phyloP scores from a whole-genome alignment of 2,113 vertebrate species.

The Phalacrocorax brasilianus region DNA sequence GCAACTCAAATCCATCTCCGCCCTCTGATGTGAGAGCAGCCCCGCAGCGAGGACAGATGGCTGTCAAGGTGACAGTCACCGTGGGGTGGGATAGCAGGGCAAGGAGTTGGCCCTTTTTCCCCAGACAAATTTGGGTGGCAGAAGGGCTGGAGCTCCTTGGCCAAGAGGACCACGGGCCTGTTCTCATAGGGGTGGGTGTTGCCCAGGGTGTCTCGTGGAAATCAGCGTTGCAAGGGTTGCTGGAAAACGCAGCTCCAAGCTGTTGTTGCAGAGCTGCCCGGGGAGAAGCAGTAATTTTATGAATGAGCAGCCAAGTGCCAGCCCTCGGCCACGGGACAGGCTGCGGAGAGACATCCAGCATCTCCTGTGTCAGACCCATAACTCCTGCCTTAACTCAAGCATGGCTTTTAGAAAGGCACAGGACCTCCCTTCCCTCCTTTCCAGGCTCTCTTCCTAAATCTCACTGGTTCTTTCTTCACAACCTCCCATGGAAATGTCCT shows the following conservation, averaged over 20 bases:
- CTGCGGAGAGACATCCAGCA: neutral
- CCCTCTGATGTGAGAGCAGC: neutral
- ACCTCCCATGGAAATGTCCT: neutral
- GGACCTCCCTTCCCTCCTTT: neutral
- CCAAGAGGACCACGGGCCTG: rapidly evolving
- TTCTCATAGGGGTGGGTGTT: neutral
- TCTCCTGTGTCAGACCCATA: neutral
- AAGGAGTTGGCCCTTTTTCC: neutral
- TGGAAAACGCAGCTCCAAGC: neutral
- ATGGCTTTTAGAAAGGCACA: neutral
- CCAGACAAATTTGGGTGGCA: neutral
- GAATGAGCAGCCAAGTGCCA: conserved; percentile 21
- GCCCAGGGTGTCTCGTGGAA: neutral
- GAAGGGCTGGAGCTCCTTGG: neutral
- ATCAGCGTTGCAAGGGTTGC: rapidly evolving
- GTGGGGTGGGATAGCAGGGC: neutral
- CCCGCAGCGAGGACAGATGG: neutral
- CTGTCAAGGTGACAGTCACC: neutral
- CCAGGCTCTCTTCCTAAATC: neutral
- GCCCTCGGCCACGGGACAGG: neutral
- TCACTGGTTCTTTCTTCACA: neutral
- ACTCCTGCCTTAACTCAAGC: neutral
- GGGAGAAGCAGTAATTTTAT: neutral
- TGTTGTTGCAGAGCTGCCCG: neutral
- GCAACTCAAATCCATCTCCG: neutral